Percentiles rank a stretch among this genome's conserved stretches.
phyloP scores from a whole-genome alignment of 2,113 vertebrate genomes.

The Cryptotis parvus region DNA sequence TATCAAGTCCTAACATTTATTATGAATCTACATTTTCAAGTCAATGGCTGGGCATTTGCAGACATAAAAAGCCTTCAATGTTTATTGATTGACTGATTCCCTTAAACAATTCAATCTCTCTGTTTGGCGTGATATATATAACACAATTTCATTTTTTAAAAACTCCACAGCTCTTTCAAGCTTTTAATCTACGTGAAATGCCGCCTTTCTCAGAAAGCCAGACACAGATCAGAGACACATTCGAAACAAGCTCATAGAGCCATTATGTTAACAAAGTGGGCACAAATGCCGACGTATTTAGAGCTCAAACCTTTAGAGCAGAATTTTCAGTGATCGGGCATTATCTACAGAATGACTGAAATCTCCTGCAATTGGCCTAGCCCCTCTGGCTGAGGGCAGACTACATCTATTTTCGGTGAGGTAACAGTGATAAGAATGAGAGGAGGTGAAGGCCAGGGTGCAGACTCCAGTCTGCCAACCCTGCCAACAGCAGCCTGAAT shows the following conservation, averaged over 20 bases:
- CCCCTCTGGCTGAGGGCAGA: not conserved
- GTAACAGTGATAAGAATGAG: constrained; percentile 31
- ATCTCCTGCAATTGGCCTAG: not conserved
- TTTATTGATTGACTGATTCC: constrained; percentile 6
- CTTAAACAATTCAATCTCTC: constrained; percentile 32
- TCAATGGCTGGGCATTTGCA: not conserved
- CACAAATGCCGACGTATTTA: not conserved
- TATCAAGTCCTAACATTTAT: not conserved
- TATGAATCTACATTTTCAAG: constrained; percentile 10
- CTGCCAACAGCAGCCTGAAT: constrained; percentile 79
- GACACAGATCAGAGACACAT: constrained; percentile 48
- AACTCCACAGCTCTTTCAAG: not conserved
- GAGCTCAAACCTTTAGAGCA: not conserved
- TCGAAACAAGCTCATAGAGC: constrained; percentile 65
- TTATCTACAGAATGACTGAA: not conserved
- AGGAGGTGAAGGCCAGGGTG: constrained; percentile 69
- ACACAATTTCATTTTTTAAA: not conserved
- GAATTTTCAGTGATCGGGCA: not conserved
- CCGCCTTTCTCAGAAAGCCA: constrained; percentile 55
- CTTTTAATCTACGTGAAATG: constrained; percentile 19
- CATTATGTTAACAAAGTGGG: constrained; percentile 50
- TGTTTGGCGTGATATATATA: not conserved
- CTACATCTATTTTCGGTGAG: not conserved
- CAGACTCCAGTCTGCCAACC: constrained; percentile 63
- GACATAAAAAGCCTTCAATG: not conserved